Percentiles rank a stretch among this genome's conserved stretches.
Evolutionary conservation across 2,113 vertebrate species (phyloP).

Genomic region (Alethe castanea): DNA sequence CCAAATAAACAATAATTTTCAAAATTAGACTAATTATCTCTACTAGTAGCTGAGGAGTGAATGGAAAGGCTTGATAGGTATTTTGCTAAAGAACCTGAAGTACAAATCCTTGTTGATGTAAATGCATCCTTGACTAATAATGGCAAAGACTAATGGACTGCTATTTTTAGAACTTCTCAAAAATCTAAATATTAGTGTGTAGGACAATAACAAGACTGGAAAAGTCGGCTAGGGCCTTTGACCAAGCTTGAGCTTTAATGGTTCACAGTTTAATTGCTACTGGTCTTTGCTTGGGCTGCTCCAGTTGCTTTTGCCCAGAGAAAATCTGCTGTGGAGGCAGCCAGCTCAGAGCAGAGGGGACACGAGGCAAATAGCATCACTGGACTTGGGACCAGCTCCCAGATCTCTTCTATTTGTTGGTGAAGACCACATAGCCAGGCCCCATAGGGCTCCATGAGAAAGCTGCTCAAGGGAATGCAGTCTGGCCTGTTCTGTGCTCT

Average conservation of each 20-base stretch:
- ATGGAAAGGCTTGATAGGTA: background rate
- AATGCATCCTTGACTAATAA: background rate
- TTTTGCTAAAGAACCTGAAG: background rate
- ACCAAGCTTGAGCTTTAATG: background rate
- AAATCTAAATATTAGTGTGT: background rate
- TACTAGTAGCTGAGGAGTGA: background rate
- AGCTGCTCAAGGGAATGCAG: slow-evolving; percentile 12
- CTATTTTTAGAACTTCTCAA: background rate
- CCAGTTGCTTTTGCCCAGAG: background rate
- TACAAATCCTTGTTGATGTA: background rate
- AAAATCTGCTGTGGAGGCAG: background rate
- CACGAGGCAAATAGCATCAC: background rate
- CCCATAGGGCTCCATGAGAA: background rate
- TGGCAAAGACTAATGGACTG: background rate
- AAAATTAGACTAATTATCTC: background rate
- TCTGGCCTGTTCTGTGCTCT: slow-evolving; percentile 18
- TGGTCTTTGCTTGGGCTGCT: background rate
- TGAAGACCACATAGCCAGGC: background rate
- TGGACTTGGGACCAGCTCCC: background rate
- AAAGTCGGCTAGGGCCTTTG: background rate
- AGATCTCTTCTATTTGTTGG: background rate
- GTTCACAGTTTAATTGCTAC: background rate
- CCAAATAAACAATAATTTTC: background rate
- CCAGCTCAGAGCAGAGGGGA: background rate
- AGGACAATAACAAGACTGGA: background rate